Evolutionary conservation across 2,113 vertebrate genomes (phyloP), one percentile per base, ranked within the genome.

Genomic region (Cryptotis parvus): DNA sequence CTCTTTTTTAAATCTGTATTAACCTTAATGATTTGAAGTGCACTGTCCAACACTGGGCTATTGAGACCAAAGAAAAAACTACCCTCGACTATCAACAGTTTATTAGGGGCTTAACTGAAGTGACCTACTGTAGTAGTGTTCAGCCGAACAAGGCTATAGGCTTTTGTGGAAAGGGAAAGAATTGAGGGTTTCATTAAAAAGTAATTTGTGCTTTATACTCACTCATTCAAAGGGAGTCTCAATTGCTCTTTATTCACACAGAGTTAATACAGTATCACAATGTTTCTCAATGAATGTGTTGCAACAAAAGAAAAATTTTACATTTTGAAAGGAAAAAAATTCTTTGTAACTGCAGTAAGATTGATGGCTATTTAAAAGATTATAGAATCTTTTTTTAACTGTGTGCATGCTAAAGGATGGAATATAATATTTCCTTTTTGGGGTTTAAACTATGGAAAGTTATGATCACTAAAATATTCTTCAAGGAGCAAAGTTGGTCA

Each of bases 111-210:
- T 98, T 97, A 97, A 90, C 94, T 97, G 94, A 96, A 97, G 96
- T 97, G 96, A 97, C 92, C 97, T 95, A 97, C 96, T 96, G 95
- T 96, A 97, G 97, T 29, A 93, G 92, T 72, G 96, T 97, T 98
- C 97, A 91, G 84, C 88, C 70, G 95, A 97, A 97, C 94, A 96
- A 95, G 94, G 94, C 96, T 96, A 92, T 39, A 73, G 95, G 94
- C 95, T 97, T 97, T 95, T 95, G 91, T 97, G 77, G 85, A 91
- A 97, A 96, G 91, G 76, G 96, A 96, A 96, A 97, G 96, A 98
- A 98, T 96, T 97, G 96, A 97, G 94, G 88, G 95, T 98, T 98
- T 98, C 96, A 97, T 97, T 98, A 98, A 98, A 98, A 97, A 97
- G 95, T 97, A 98, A 98, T 98, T 98, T 98, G 96, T 97, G 96